Evolutionary conservation across 2,888 invertebrate species (phyloP).

Genomic region (Latrodectus hesperus): DNA sequence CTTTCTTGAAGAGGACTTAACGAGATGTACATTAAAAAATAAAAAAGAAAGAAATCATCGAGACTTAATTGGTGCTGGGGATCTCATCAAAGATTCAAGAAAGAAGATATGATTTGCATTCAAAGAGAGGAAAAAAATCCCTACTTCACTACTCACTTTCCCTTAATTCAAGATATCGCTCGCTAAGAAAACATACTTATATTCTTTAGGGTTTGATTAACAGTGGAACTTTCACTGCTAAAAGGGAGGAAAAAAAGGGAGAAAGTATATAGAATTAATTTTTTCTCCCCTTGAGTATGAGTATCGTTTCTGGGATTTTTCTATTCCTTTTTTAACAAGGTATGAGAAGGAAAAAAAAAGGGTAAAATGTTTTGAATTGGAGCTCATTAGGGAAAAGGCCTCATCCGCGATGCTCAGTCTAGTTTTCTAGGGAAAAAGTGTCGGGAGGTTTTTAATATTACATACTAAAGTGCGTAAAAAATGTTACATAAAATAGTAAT

Average conservation of each 20-base stretch:
- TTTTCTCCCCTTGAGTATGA: background rate
- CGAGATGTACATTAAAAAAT: background rate
- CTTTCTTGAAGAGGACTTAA: background rate
- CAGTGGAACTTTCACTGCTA: constrained; percentile 2
- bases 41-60: background rate
- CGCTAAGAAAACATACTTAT: constrained; percentile 5
- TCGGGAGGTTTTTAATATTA: background rate
- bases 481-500: background rate
- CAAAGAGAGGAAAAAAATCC: background rate
- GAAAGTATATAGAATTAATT: constrained; percentile 1
- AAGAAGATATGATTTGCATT: background rate
- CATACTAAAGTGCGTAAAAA: background rate
- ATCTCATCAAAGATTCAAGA: background rate
- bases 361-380: constrained; percentile 26
- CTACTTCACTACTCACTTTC: background rate
- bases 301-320: background rate
- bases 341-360: background rate
- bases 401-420: background rate
- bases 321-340: background rate
- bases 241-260: background rate
- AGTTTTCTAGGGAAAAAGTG: background rate
- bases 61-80: background rate
- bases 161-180: background rate
- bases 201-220: constrained; percentile 1
- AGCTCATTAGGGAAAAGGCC: constrained; percentile 24